Conservation (phyloP, 2,888 invertebrate species). For the Trachelus troglodyta region DNA sequence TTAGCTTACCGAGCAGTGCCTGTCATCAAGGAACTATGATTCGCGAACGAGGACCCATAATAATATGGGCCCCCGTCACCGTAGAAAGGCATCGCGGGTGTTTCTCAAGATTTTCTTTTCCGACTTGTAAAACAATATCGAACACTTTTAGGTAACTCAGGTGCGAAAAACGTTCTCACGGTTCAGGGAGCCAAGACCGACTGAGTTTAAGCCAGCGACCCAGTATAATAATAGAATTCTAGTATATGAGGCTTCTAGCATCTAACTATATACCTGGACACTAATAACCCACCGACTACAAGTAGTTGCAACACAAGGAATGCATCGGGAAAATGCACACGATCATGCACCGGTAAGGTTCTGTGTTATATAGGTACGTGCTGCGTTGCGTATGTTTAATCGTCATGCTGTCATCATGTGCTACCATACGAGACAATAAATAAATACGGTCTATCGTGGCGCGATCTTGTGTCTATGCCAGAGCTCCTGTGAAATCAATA, state of each 20-base stretch:
- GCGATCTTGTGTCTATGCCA: conserved; percentile 1
- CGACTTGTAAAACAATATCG: background rate
- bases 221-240: conserved; percentile 63
- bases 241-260: conserved; percentile 60
- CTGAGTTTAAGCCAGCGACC: conserved; percentile 65
- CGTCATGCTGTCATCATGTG: conserved; percentile 21
- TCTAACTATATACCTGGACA: conserved; percentile 55
- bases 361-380: conserved; percentile 10
- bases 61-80: conserved; percentile 57
- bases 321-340: conserved; percentile 19
- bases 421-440: conserved; percentile 12
- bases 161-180: conserved; percentile 61
- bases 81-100: conserved; percentile 58
- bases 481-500: conserved; percentile 2
- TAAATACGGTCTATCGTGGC: background rate
- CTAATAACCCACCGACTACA: conserved; percentile 46
- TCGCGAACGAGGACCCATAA: conserved; percentile 55
- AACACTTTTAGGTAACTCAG: conserved; percentile 35
- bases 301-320: conserved; percentile 36
- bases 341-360: conserved; percentile 13
- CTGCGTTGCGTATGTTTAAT: conserved; percentile 7
- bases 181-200: conserved; percentile 65
- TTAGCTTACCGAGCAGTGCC: conserved; percentile 57
- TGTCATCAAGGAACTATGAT: conserved; percentile 64
- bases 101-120: conserved; percentile 7